A percentile compares a stretch with the other conserved stretches of the same genome.
phyloP scores from a whole-genome alignment of 2,888 invertebrate species.

The Folsomia candida region DNA sequence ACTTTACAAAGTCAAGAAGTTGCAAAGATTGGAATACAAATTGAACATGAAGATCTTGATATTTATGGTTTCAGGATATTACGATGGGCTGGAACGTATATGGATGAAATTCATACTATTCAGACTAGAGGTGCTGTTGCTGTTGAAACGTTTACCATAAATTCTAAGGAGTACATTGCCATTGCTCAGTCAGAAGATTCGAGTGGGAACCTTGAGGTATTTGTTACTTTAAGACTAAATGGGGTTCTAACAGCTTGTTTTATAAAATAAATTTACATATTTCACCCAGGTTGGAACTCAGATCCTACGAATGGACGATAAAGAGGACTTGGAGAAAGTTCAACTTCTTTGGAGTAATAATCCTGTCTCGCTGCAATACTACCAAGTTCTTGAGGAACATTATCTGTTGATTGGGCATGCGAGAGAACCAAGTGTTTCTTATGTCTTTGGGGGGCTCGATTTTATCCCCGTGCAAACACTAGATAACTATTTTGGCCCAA shows the following conservation, averaged over 20 bases:
- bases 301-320: slow-evolving; percentile 37
- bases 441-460: slow-evolving; percentile 46
- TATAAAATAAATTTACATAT: too few species aligned
- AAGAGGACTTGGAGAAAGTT: slow-evolving; percentile 42
- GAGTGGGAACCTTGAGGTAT: slow-evolving; percentile 37
- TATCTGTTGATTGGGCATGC: slow-evolving; percentile 41
- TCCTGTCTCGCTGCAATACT: slow-evolving; percentile 36
- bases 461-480: slow-evolving; percentile 44
- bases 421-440: slow-evolving; percentile 37
- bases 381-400: slow-evolving; percentile 34
- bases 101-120: slow-evolving; percentile 49
- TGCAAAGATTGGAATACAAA: background rate
- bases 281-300: slow-evolving; percentile 47
- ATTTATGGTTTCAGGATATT: slow-evolving; percentile 32
- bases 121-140: slow-evolving; percentile 44
- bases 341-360: slow-evolving; percentile 44
- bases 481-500: slow-evolving; percentile 31
- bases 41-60: background rate
- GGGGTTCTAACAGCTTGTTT: too few species aligned
- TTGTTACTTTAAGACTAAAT: too few species aligned
- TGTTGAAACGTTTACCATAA: slow-evolving; percentile 35
- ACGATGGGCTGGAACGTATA: slow-evolving; percentile 46
- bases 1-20: too few species aligned
- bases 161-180: slow-evolving; percentile 37
- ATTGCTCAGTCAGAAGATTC: slow-evolving; percentile 42